Conservation (phyloP, 1,140 invertebrate genomes). For the Brachionus manjavacas region DNA sequence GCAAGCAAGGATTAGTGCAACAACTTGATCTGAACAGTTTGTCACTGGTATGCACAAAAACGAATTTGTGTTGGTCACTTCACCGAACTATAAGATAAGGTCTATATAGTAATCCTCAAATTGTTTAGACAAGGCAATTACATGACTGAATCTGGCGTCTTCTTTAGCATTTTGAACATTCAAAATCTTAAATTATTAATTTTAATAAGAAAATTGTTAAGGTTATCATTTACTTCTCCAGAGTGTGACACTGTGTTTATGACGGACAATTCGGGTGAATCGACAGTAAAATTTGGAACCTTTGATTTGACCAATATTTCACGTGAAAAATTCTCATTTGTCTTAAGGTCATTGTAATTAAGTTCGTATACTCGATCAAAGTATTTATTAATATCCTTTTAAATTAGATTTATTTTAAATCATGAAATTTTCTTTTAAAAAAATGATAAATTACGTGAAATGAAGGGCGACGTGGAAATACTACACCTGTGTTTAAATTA, state of each 20-base stretch:
- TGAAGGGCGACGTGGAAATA: background rate
- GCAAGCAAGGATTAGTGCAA: conserved; percentile 12
- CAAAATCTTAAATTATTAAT: background rate
- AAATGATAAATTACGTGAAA: background rate
- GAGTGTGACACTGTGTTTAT: conserved; percentile 30
- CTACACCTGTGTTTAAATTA: background rate
- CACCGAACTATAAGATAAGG: background rate
- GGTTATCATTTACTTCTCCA: background rate
- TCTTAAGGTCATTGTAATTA: conserved; percentile 13
- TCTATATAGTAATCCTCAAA: background rate
- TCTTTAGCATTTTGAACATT: conserved; percentile 20
- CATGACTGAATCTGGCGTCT: background rate
- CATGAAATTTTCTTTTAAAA: background rate
- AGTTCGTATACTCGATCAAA: conserved; percentile 36
- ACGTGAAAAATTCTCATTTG: background rate
- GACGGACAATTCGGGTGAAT: background rate
- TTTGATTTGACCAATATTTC: conserved; percentile 25
- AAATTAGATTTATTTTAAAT: background rate
- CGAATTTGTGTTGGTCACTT: background rate
- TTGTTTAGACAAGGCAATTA: background rate
- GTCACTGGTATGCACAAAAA: conserved; percentile 36
- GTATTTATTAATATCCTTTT: conserved; percentile 9
- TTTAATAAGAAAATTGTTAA: background rate
- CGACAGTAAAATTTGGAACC: background rate
- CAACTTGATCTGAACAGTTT: conserved; percentile 39